Base-by-base conservation (phyloP, 2,797 vertebrate genomes). In the Trachurus trachurus region DNA sequence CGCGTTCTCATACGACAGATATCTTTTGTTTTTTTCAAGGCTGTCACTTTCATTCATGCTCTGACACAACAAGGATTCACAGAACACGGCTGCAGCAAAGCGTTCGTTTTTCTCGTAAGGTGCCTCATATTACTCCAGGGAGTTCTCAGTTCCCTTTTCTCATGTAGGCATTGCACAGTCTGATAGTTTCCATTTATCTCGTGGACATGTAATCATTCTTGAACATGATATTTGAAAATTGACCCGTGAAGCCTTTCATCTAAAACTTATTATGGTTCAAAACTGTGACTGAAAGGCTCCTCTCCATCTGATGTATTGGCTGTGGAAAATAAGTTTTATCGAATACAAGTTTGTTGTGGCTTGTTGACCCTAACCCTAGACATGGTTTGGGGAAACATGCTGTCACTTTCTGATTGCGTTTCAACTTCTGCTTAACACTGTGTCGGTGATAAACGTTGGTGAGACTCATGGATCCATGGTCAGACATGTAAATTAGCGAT, bases 131-230 rank as follows among this genome's bases (percentile, higher is more conserved):
- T 76, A 39, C 66, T 31, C 85, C 58, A 75, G 83, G 78, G 79
- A 76, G 47, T 53, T 79, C 49, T 76, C 88, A 80, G 53, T 83
- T 88, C 77, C 78, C 63, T 56, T 69, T 71, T 26, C 65, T 81
- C 70, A 85, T 87, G 83, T 85, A 56, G 53, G 19, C 64, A 50
- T 21, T 54, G 34, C 75, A 74, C 72, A 76, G 56, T 76, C 82
- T 66, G 66, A 63, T 87, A n/a, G 76, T 75, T 87, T 83, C 58
- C 39, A 73, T 84, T 83, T 54, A 70, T 65, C 64, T 75, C 63
- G 16, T 62, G 34, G 60, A 63, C 56, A 62, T 64, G 64, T 44
- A 77, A 67, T 56, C 2, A 42, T 76, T 74, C 63, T 44, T 54
- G 6, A 66, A 71, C 62, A 66, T 19, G 37, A 17, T 57, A 34